Percentiles rank a stretch among this genome's conserved stretches.
Evolutionary conservation across 2,888 invertebrate species (phyloP).

Genomic region (Pristionchus mayeri): DNA sequence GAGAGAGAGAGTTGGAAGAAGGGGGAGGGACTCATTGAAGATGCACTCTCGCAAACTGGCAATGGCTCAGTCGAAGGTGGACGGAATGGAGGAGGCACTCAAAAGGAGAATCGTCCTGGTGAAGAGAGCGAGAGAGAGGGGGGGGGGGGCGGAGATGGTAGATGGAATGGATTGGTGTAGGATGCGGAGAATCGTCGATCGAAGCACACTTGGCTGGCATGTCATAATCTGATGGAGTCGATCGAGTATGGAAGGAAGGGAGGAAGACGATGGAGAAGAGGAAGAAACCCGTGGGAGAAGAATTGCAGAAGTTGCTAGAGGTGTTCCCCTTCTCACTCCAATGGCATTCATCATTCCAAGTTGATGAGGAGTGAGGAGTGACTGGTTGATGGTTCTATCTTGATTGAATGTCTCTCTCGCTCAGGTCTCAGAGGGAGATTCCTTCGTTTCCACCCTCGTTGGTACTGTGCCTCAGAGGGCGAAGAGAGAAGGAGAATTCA

Average conservation of each 20-base stretch:
- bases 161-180: constrained; percentile 44
- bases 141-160: too few species aligned
- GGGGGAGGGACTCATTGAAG: not conserved
- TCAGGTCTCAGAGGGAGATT: constrained; percentile 44
- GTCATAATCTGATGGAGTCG: constrained; percentile 87
- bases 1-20: not conserved
- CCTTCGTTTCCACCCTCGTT: not conserved
- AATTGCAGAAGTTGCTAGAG: constrained; percentile 25
- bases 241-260: constrained; percentile 77
- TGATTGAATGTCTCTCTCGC: too few species aligned
- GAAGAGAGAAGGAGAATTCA: constrained; percentile 87
- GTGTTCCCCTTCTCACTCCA: too few species aligned
- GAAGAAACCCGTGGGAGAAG: constrained; percentile 82
- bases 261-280: constrained; percentile 78
- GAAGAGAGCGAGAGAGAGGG: constrained; percentile 79
- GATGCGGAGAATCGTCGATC: constrained; percentile 80
- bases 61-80: constrained; percentile 78
- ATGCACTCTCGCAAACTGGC: constrained; percentile 21
- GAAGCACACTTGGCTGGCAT: constrained; percentile 93
- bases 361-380: not conserved
- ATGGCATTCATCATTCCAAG: too few species aligned
- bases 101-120: constrained; percentile 77
- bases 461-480: constrained; percentile 8
- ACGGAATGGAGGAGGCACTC: constrained; percentile 86
- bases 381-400: not conserved